Evolutionary conservation across 2,113 vertebrate genomes (phyloP).

Genomic region (Aviceda subcristata): DNA sequence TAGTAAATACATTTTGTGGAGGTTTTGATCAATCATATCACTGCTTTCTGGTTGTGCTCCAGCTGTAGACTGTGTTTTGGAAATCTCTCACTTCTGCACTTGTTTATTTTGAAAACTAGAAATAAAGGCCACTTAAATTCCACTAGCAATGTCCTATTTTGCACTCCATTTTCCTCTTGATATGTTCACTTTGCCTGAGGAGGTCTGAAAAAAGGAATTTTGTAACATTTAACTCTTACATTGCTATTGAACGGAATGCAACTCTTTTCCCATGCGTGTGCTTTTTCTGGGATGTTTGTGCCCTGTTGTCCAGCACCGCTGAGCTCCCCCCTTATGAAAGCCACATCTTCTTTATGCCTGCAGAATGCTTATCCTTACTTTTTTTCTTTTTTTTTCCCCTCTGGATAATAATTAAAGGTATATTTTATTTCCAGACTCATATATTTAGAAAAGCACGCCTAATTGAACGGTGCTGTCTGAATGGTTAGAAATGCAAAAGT

Average conservation of each 20-base stretch:
- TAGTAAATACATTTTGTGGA: not conserved
- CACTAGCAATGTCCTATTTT: not conserved
- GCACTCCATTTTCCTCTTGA: not conserved
- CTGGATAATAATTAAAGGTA: not conserved
- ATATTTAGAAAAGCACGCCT: not conserved
- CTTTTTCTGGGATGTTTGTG: not conserved
- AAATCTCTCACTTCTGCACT: not conserved
- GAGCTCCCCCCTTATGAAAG: not conserved
- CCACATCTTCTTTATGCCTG: not conserved
- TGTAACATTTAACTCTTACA: not conserved
- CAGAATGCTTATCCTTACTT: not conserved
- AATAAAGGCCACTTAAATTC: not conserved
- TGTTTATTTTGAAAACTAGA: not conserved
- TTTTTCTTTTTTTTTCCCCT: not conserved
- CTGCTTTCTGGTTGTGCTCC: not conserved
- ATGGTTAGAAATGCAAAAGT: not conserved
- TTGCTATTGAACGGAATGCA: fast-evolving
- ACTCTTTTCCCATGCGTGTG: fast-evolving
- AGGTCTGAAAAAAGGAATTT: not conserved
- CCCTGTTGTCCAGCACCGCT: fast-evolving
- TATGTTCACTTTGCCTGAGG: not conserved
- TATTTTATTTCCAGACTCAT: not conserved
- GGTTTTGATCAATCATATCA: not conserved
- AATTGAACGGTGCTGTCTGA: not conserved
- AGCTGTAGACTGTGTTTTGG: not conserved